Evolutionary conservation across 2,113 vertebrate species (phyloP).

Genomic region (Penelope pileata): DNA sequence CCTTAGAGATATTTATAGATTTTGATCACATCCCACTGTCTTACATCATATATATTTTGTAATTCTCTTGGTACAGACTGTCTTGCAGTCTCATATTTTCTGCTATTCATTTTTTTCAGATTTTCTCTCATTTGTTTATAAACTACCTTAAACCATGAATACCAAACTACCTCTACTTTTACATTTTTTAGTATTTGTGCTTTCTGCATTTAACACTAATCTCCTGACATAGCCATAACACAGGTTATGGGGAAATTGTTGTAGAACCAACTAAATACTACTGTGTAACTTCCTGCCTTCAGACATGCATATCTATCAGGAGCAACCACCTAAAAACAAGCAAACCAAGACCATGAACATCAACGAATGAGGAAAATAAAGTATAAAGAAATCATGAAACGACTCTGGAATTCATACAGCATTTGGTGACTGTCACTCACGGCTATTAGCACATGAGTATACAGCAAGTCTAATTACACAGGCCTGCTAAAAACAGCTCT

Average conservation of each 20-base stretch:
- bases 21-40: not conserved
- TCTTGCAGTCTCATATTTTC: not conserved
- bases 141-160: not conserved
- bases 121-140: not conserved
- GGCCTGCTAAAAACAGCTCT: not conserved
- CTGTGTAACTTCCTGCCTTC: not conserved
- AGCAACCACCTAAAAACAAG: not conserved
- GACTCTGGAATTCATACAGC: not conserved
- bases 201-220: not conserved
- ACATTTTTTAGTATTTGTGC: accelerated
- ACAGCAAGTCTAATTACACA: not conserved
- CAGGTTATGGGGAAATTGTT: not conserved
- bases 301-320: not conserved
- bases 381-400: not conserved
- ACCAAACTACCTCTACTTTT: not conserved
- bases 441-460: not conserved
- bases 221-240: not conserved
- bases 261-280: not conserved
- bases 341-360: not conserved
- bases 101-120: not conserved
- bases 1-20: constrained; percentile 44
- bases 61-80: not conserved
- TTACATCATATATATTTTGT: not conserved
- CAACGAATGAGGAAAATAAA: not conserved
- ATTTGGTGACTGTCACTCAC: not conserved